Evolutionary conservation across 2,113 vertebrate genomes (phyloP), one percentile per base, ranked within the genome.

Genomic region (Hippocampus mohnikei): DNA sequence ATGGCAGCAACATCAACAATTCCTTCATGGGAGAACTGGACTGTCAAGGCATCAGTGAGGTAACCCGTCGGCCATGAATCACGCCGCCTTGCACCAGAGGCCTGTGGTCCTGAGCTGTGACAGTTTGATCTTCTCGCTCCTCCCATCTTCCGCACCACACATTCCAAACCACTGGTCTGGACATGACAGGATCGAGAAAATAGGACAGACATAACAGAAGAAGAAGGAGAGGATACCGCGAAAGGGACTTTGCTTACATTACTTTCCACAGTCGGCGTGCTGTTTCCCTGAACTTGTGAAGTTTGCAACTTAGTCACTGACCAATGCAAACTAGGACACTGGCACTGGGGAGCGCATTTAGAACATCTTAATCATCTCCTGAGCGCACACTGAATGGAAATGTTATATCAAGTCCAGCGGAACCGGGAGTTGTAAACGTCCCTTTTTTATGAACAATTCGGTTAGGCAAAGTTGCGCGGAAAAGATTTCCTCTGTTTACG

Each of bases 161-260:
- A 65, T 65, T 65, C 62, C 62, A 44, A 44, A 65, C 41, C 62
- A 65, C 62, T 65, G 62, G 62, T 46, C 41, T 65, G 62, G 62
- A 44, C 62, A 65, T 44, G 62, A 65, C 11, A 18, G 62, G 62
- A 25, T 44, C 62, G 27, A 65, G 41, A 44, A 65, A 65, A 25
- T 65, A 65, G 62, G 41, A 16, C 62, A 46, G 62, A 64, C 61
- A 42, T 25, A 42, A 44, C 40, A 64, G 61, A 42, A 6, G 11
- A 42, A 42, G 61, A 44, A 44, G 16, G 37, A 63, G 61, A 42
- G 61, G 61, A 65, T 65, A 44, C n/a, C 62, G 20, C 42, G 5
- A 42, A 13, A 44, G 2, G 62, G 41, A 64, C 21, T 23, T 5
- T 27, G 41, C 5, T 27, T 65, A 65, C n/a, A 46, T 44, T 23